phyloP scores from a whole-genome alignment of 92 coral and sea anemone genomes.

The Parazoanthus darwini region DNA sequence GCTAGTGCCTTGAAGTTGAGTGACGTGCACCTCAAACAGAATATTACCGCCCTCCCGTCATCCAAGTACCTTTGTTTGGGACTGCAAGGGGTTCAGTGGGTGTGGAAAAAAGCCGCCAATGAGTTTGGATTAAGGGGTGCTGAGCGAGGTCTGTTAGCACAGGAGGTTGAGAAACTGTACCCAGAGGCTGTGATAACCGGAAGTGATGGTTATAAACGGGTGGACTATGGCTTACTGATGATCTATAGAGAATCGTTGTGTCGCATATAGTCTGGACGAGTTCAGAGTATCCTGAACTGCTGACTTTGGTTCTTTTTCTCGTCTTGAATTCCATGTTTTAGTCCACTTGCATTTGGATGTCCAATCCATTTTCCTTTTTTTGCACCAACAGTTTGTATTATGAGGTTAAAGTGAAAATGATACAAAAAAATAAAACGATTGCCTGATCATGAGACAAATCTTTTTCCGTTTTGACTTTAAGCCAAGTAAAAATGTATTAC shows the following conservation, averaged over 20 bases:
- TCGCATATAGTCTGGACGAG: not conserved
- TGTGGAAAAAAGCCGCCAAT: constrained; percentile 37
- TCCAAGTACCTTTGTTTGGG: constrained; percentile 47
- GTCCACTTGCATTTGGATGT: no score
- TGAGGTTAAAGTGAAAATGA: no score
- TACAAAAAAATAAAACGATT: no score
- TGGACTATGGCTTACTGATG: constrained; percentile 35
- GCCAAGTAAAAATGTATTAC: no score
- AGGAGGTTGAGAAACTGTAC: constrained; percentile 55
- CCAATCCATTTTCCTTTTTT: no score
- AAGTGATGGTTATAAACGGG: constrained; percentile 51
- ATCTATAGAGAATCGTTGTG: not conserved
- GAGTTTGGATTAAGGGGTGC: constrained; percentile 41
- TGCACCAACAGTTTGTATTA: no score
- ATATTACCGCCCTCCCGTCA: constrained; percentile 32
- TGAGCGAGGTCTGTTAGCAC: constrained; percentile 54
- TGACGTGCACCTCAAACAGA: constrained; percentile 54
- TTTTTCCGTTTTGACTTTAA: no score
- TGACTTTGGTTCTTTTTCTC: no score
- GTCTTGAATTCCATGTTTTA: no score
- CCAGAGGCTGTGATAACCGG: constrained; percentile 54
- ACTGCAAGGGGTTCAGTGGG: constrained; percentile 49
- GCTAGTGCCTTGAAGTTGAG: constrained; percentile 23
- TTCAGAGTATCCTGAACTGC: not conserved
- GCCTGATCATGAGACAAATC: no score